phyloP scores from a whole-genome alignment of 92 coral and sea anemone genomes.

The Siderastrea radians region DNA sequence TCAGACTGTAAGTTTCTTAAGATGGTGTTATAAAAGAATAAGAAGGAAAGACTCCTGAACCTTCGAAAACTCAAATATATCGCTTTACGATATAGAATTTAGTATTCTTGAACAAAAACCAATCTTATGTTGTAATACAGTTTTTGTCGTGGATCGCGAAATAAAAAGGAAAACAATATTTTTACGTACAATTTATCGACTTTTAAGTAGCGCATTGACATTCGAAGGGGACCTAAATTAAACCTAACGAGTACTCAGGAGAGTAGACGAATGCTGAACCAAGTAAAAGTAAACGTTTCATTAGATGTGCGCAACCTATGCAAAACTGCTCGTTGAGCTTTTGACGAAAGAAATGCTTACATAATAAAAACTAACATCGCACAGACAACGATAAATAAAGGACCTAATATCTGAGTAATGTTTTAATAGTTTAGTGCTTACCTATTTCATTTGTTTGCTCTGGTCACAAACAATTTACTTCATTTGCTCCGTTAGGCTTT shows the following conservation, averaged over 20 bases:
- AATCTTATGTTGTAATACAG: too few relatives aligned
- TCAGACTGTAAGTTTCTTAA: too few relatives aligned
- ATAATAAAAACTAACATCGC: constrained; percentile 2
- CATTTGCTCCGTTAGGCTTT: background rate
- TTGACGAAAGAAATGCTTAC: constrained; percentile 12
- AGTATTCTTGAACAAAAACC: too few relatives aligned
- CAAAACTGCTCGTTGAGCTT: background rate
- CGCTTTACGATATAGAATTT: too few relatives aligned
- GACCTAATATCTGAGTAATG: background rate
- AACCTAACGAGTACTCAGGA: background rate
- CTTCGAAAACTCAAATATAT: too few relatives aligned
- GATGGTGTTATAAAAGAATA: too few relatives aligned
- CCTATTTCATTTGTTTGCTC: constrained; percentile 4
- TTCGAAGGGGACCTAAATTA: background rate
- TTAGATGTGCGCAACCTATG: background rate
- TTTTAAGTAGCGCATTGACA: background rate
- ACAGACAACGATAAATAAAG: background rate
- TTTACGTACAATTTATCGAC: too few relatives aligned
- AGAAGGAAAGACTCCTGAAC: too few relatives aligned
- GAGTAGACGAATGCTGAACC: background rate
- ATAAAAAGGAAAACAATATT: too few relatives aligned
- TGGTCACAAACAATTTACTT: background rate
- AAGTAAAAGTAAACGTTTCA: background rate
- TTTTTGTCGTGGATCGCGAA: background rate
- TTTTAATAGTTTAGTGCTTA: background rate